Percentiles rank a stretch among this genome's conserved stretches.
Conservation (phyloP, 2,113 vertebrate genomes). For the Scomber japonicus region DNA sequence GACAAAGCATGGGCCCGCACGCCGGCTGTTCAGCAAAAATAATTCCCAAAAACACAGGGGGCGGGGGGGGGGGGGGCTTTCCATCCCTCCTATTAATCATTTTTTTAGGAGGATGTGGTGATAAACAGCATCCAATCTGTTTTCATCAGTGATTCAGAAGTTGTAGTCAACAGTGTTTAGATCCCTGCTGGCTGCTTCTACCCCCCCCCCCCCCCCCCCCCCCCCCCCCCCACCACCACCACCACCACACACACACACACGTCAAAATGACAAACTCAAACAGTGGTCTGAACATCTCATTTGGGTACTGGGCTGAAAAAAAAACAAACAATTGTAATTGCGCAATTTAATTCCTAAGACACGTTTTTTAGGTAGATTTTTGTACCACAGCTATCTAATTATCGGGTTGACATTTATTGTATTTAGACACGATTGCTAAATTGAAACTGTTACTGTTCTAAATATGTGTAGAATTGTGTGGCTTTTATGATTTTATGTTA, state of each 20-base stretch:
- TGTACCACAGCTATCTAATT: conserved; percentile 89
- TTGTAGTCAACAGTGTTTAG: background rate
- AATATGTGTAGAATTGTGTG: conserved; percentile 91
- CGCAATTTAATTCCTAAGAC: conserved; percentile 27
- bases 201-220: background rate
- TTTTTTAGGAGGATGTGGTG: background rate
- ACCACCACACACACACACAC: background rate
- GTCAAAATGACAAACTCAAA: background rate
- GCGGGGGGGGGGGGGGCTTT: background rate
- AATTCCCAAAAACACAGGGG: background rate
- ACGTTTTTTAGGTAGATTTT: conserved; percentile 86
- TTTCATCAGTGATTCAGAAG: background rate
- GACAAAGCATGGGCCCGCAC: background rate
- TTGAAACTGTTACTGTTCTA: conserved; percentile 94
- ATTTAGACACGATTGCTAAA: conserved; percentile 90
- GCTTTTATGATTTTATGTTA: conserved; percentile 90
- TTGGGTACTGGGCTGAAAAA: conserved; percentile 41
- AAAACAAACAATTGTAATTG: background rate
- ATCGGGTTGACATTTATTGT: conserved; percentile 85
- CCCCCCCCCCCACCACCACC: background rate
- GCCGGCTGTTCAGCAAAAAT: too few species aligned
- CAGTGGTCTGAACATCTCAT: conserved; percentile 26
- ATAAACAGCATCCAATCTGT: background rate
- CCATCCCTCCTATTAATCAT: background rate
- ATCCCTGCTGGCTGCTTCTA: conserved; percentile 1